Base-by-base conservation (phyloP, 2,888 invertebrate genomes). In the Dynastes hyllus region DNA sequence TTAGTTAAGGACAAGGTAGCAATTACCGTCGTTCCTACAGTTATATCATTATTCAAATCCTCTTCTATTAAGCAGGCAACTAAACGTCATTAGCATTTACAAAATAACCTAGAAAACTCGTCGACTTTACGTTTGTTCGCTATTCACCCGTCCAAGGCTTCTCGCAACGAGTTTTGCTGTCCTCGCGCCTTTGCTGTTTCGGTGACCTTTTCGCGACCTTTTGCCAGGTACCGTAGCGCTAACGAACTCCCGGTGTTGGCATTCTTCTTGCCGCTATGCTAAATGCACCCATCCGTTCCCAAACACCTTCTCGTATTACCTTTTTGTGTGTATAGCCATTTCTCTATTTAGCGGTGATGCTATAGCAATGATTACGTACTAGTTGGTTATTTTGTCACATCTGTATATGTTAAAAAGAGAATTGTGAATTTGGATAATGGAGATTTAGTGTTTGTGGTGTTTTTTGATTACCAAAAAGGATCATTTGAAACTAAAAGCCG, bases 221-320 rank as follows among this genome's bases (percentile, higher is more conserved):
- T 58, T 58, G 16, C 16, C 55, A 16, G 55, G 55, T 58, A 58
- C 55, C 55, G 22, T 58, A 58, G 55, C 55, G 55, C 22, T 58
- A 58, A 58, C 55, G 55, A 58, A 58, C 55, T 58, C 55, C 55
- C 22, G 22, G 55, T 58, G 55, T 58, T 58, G 55, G 55, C 55
- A 58, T 58, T 58, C 55, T 22, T 58, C 45, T 45, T 0, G 45
- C 22, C 55, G 22, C 22, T 3, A 22, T 22, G 55, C 55, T 58
- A 58, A 58, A 58, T 58, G 55, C 55, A n/a, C 16, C 55, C 22
- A 8, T 58, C 22, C 45, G 45, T 11, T 37, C 45, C 8, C 45
- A 11, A 58, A 58, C 55, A 58, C 55, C 55, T 58, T 22, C 22
- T 8, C 55, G 55, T 58, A 5, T 58, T 22, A 22, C 22, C 8